A percentile compares a stretch with the other conserved stretches of the same genome.
These are phyloP conservation scores for Archilochus colubris DNA, from an alignment of 2,113 vertebrate species.

Conservation along the genomic window DNA sequence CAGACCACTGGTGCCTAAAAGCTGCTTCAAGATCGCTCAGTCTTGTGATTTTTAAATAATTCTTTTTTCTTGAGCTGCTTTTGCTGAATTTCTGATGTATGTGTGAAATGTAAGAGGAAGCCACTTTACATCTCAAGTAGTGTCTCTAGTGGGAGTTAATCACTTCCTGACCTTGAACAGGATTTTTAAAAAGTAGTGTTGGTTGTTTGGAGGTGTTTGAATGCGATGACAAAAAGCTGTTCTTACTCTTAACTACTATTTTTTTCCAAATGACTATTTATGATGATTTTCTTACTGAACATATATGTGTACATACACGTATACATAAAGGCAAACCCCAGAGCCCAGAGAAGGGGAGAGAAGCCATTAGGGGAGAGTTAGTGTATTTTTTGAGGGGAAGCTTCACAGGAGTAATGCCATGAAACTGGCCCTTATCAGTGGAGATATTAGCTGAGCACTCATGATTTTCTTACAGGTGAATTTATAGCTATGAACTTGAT, in stretches of 20 bases:
- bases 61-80: not conserved
- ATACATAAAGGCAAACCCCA: not conserved
- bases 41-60: not conserved
- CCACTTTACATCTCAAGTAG: not conserved
- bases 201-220: not conserved
- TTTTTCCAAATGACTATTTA: not conserved
- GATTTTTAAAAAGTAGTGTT: not conserved
- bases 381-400: not conserved
- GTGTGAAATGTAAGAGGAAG: not conserved
- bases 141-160: constrained; percentile 22
- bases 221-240: not conserved
- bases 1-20: not conserved
- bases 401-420: not conserved
- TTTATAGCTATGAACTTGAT: not conserved
- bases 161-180: constrained; percentile 43
- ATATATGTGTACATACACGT: fast-evolving
- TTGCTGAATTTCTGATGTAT: not conserved
- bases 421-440: not conserved
- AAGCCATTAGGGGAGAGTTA: not conserved
- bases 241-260: not conserved
- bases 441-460: not conserved
- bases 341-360: not conserved
- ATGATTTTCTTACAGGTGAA: not conserved
- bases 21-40: constrained; percentile 52
- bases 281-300: not conserved